phyloP scores from a whole-genome alignment of 1,140 invertebrate species.

The Babylonia areolata region DNA sequence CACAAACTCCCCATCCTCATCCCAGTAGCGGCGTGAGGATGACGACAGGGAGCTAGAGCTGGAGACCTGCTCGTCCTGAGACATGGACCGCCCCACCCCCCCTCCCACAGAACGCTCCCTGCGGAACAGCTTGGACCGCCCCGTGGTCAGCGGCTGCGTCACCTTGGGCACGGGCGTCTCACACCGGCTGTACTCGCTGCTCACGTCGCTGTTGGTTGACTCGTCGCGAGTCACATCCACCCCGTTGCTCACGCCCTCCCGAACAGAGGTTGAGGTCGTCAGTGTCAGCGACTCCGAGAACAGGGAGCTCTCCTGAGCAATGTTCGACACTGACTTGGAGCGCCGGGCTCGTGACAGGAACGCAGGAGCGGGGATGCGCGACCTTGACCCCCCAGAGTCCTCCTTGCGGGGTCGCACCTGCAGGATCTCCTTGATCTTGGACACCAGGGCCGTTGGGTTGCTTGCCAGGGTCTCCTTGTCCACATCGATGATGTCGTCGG shows the following conservation, averaged over 20 bases:
- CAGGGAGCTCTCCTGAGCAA: neutral
- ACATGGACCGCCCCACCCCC: conserved; percentile 26
- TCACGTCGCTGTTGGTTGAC: conserved; percentile 45
- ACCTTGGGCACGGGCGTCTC: conserved; percentile 40
- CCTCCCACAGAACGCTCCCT: conserved; percentile 42
- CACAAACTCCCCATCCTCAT: conserved; percentile 44
- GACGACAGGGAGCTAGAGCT: conserved; percentile 32
- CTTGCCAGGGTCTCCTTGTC: conserved; percentile 44
- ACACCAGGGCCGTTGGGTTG: conserved; percentile 56
- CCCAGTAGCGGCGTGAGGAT: conserved; percentile 22
- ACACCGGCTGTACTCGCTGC: conserved; percentile 43
- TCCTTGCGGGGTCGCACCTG: conserved; percentile 63
- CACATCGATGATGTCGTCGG: conserved; percentile 42
- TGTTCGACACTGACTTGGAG: neutral
- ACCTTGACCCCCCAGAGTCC: conserved; percentile 50
- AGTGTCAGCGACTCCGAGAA: neutral
- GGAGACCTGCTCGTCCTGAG: conserved; percentile 36
- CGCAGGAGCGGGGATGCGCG: conserved; percentile 65
- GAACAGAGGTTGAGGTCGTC: conserved; percentile 14
- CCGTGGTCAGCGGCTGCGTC: conserved; percentile 65
- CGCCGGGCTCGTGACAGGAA: conserved; percentile 52
- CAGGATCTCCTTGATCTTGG: conserved; percentile 69
- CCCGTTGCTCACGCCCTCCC: conserved; percentile 47
- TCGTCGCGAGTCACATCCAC: conserved; percentile 43
- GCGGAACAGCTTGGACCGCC: conserved; percentile 57